Percentiles rank a stretch among this genome's conserved stretches.
These are phyloP conservation scores for Cnemophilus loriae DNA, from an alignment of 2,113 vertebrate species.

Conservation along the genomic window DNA sequence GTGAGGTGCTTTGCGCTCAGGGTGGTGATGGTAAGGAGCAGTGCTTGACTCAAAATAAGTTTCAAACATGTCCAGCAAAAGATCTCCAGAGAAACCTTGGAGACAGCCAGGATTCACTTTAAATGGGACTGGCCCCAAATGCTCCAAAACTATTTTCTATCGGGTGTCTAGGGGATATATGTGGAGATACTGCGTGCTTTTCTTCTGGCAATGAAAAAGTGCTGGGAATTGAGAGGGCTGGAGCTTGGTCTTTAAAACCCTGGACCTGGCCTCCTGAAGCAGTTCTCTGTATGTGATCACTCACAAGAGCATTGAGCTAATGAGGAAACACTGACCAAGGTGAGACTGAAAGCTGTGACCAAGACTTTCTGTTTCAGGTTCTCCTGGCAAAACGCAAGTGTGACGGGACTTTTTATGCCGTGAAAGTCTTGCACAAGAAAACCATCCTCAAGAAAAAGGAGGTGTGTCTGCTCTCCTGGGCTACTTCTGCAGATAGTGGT, in stretches of 20 bases:
- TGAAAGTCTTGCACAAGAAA: constrained; percentile 98
- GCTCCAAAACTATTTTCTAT: neutral
- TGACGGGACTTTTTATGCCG: constrained; percentile 88
- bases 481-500: neutral
- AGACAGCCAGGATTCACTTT: neutral
- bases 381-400: constrained; percentile 92
- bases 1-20: neutral
- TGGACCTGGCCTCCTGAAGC: neutral
- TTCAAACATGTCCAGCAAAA: neutral
- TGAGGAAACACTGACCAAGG: neutral
- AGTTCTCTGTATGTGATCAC: neutral
- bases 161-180: too few species aligned
- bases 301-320: neutral
- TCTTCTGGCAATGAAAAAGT: neutral
- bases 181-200: rapidly evolving
- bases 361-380: constrained; percentile 77
- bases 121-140: neutral
- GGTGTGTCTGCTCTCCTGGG: constrained; percentile 65
- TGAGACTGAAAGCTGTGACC: neutral
- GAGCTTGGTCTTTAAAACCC: neutral
- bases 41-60: neutral
- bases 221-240: neutral
- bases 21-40: neutral
- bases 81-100: neutral
- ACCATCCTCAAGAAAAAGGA: constrained; percentile 96